Evolutionary conservation across 30 jellyfish, hydroid and myxozoan genomes (phyloP), one percentile per base, ranked within the genome.

Genomic region (Cassiopea xamachana): DNA sequence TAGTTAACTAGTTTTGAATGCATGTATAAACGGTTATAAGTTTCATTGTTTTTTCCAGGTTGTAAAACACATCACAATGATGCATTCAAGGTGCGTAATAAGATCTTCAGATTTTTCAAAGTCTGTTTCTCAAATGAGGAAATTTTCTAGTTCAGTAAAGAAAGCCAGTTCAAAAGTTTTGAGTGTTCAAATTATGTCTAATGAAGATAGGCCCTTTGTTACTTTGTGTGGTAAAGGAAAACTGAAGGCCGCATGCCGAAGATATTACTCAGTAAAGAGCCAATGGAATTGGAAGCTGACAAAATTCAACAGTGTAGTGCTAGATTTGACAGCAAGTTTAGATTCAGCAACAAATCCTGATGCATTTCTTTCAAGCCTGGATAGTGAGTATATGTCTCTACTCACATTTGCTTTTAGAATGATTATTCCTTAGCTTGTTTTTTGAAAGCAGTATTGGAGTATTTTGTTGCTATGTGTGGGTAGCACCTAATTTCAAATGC

Each of bases 221-320:
- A 2, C 74, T 13, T 7, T 64, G 8, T 64, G 74, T 64, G 43
- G 43, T 4, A 64, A 64, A 5, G 15, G 43, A 64, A 17, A 27
- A 9, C 74, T 64, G 74, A 64, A 17, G 27, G 2, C 15, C 0
- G 8, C 74, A 64, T 64, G 0, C 15, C 43, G 0, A 64, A 64
- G 74, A 17, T 17, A 64, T 64, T 64, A 64, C 15, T 64, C 74
- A 2, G 27, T 4, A 5, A 17, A 64, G 15, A 64, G 74, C 6
- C 19, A 82, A 82, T 82, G 90, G 90, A 68, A 48, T 17, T 82
- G 90, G 90, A 69, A 67, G 48, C 15, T 64, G 83, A 62, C 82
- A 46, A 69, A 64, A 73, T 82, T 82, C 50, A 60, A 60, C 43
- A 70, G 90, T 17, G 48, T 82, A 6, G 69, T 82, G 27, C 73